Percentiles rank a stretch among this genome's conserved stretches.
Evolutionary conservation across 2,888 invertebrate species (phyloP).

Genomic region (Neoitamus cyanurus): DNA sequence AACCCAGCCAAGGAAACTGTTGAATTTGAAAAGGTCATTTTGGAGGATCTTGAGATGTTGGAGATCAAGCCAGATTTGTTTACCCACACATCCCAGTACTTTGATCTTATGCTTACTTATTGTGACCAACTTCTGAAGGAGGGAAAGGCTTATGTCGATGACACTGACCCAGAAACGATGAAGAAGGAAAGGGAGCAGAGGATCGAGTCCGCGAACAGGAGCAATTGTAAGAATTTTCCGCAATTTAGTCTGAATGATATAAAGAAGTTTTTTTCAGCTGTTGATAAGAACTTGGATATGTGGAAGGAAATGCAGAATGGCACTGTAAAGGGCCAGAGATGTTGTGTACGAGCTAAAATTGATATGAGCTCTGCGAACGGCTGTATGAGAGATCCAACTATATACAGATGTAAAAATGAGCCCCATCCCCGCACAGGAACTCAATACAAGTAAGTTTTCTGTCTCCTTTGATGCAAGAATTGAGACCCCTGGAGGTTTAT

Average conservation of each 20-base stretch:
- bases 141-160: conserved; percentile 95
- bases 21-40: conserved; percentile 96
- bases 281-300: conserved; percentile 83
- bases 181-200: conserved; percentile 93
- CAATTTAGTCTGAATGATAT: neutral
- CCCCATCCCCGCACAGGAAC: conserved; percentile 92
- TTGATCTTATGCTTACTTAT: conserved; percentile 88
- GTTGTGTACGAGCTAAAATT: conserved; percentile 96
- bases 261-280: conserved; percentile 68
- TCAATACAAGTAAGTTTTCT: conserved; percentile 85
- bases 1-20: conserved; percentile 99
- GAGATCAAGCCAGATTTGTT: conserved; percentile 92
- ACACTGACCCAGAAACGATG: conserved; percentile 95
- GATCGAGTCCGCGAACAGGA: conserved; percentile 84
- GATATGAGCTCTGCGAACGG: conserved; percentile 97
- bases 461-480: too few species aligned
- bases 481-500: too few species aligned
- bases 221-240: conserved; percentile 75
- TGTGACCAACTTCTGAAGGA: conserved; percentile 89
- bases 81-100: conserved; percentile 96
- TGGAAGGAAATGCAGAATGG: conserved; percentile 98
- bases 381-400: conserved; percentile 97
- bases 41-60: conserved; percentile 91
- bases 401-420: conserved; percentile 97
- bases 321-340: conserved; percentile 80